A percentile compares a stretch with the other conserved stretches of the same genome.
Evolutionary conservation across 2,888 invertebrate species (phyloP).

Genomic region (Chymomyza amoena): DNA sequence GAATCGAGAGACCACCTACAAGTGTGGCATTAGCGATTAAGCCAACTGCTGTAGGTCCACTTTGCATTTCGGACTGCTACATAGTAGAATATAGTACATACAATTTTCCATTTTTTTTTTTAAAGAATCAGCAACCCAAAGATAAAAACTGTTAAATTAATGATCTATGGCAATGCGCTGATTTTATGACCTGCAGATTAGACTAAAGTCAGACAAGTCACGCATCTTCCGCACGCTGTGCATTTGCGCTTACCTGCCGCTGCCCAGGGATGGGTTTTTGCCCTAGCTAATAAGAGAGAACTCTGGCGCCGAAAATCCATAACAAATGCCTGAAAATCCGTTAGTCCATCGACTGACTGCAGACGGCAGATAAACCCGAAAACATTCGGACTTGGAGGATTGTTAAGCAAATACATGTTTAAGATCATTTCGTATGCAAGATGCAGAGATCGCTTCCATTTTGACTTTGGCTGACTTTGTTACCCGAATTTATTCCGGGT

Average conservation of each 20-base stretch:
- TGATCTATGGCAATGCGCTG: constrained; percentile 58
- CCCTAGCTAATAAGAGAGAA: constrained; percentile 35
- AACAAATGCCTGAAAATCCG: constrained; percentile 70
- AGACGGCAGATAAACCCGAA: constrained; percentile 54
- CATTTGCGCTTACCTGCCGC: constrained; percentile 47
- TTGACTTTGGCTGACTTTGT: constrained; percentile 28
- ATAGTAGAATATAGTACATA: constrained; percentile 7
- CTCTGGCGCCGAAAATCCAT: constrained; percentile 74
- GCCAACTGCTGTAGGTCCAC: constrained; percentile 19
- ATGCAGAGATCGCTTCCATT: constrained; percentile 12
- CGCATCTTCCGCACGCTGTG: constrained; percentile 43
- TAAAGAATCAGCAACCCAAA: constrained; percentile 4
- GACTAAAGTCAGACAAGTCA: constrained; percentile 53
- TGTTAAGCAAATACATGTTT: constrained; percentile 51
- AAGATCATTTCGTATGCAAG: constrained; percentile 63
- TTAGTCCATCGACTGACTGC: constrained; percentile 52
- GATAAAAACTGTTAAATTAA: constrained; percentile 63
- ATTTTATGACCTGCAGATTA: constrained; percentile 70
- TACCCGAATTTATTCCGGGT: background rate
- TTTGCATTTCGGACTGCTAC: constrained; percentile 42
- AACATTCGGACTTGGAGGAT: constrained; percentile 14
- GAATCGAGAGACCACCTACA: constrained; percentile 48
- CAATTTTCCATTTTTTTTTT: background rate
- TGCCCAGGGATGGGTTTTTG: background rate
- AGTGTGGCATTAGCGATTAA: constrained; percentile 1